Percentiles rank a stretch among this genome's conserved stretches.
Conservation (phyloP, 1,140 invertebrate species). For the Archivesica marissinica region DNA sequence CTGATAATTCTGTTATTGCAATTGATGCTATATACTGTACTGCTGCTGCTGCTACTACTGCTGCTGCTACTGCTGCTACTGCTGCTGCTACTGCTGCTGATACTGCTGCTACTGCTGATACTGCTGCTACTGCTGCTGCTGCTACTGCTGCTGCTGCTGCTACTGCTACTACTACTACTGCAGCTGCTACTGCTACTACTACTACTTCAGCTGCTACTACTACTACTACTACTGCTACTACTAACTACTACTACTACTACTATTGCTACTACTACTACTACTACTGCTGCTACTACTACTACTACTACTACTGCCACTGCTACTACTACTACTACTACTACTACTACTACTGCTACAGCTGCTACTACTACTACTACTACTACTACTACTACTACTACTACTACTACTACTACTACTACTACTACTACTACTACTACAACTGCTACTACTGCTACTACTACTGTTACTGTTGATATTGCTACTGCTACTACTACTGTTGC, state of each 20-base stretch:
- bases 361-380: no score
- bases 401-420: no score
- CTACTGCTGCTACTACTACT: conserved; percentile 26
- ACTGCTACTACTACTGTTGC: no score
- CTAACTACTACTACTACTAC: no score
- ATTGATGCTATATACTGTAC: conserved; percentile 57
- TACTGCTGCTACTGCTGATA: no score
- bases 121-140: conserved; percentile 63
- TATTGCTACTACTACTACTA: conserved; percentile 55
- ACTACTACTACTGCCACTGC: conserved; percentile 19
- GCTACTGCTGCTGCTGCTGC: conserved; percentile 36
- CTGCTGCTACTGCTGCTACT: conserved; percentile 63
- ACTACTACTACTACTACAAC: no score
- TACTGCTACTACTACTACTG: not conserved
- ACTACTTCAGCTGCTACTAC: conserved; percentile 55
- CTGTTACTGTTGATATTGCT: no score
- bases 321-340: conserved; percentile 55
- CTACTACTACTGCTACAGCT: conserved; percentile 44
- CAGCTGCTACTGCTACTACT: no score
- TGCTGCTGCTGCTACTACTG: conserved; percentile 61
- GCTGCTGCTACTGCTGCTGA: no score
- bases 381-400: no score
- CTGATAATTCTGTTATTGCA: conserved; percentile 50
- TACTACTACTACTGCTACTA: conserved; percentile 39
- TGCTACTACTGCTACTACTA: no score